Evolutionary conservation across 2,113 vertebrate species (phyloP), one percentile per base, ranked within the genome.

Genomic region (Corythornis cristatus): DNA sequence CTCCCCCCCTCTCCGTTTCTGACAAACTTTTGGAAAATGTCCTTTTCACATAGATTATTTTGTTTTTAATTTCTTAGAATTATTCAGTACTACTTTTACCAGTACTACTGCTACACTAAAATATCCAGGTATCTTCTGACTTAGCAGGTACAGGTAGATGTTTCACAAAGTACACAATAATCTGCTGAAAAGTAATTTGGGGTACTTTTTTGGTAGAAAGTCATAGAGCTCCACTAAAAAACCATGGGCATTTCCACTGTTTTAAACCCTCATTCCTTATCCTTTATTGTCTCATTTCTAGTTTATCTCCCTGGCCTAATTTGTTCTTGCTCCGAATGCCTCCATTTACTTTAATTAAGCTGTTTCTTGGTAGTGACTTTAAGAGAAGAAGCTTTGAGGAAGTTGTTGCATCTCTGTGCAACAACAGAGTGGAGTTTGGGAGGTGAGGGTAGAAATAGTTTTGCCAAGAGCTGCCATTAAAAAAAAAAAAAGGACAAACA

Each of bases 261-360:
- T 77, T 72, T 74, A 80, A 84, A 53, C 67, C 45, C 65, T 93
- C 4, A 0, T 74, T 90, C 51, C 26, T 53, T 88, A 60, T 22
- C 53, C 29, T 93, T 92, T 90, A 81, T 86, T 45, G 45, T 81
- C 92, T 93, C 65, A 12, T 90, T 91, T 83, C 83, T 57, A n/a
- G 51, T 79, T 92, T 90, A 83, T 93, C 61, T 93, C 64, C 23
- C 48, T 90, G 86, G 83, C 65, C 86, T 96, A 75, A 86, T 81
- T 95, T 93, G 48, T 73, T 77, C 88, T 81, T 18, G 3, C 35
- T 88, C 50, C 0, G 4, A 94, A 75, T 81, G 76, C 75, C 64
- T 90, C 86, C 11, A 28, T 88, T 88, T 2, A 5, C 68, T 95
- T 90, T 93, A 93, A 85, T 89, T 73, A 77, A 91, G 53, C n/a